Evolutionary conservation across 2,888 invertebrate genomes (phyloP).

Genomic region (Ophion ventricosus): DNA sequence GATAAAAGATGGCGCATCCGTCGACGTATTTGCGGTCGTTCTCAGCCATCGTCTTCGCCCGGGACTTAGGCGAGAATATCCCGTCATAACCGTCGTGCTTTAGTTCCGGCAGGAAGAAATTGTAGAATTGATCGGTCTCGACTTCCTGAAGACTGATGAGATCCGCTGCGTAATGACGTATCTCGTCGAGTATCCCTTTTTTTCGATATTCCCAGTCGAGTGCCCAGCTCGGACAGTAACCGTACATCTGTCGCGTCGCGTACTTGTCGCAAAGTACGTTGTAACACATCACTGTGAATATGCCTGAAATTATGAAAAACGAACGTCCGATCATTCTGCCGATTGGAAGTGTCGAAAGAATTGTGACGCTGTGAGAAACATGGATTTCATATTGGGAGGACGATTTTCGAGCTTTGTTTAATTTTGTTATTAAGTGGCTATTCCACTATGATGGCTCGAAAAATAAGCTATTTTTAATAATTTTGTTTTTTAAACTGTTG

Average conservation of each 20-base stretch:
- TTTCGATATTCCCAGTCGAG: constrained; percentile 99
- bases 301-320: constrained; percentile 86
- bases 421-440: too few relatives aligned
- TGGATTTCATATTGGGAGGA: not conserved
- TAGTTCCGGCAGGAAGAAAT: constrained; percentile 97
- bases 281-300: constrained; percentile 99
- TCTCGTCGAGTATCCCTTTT: constrained; percentile 98
- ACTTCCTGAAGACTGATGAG: constrained; percentile 99
- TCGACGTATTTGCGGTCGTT: constrained; percentile 98
- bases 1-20: constrained; percentile 99
- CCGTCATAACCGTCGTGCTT: constrained; percentile 96
- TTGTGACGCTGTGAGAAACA: not conserved
- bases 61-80: constrained; percentile 98
- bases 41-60: constrained; percentile 99
- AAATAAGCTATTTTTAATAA: too few relatives aligned
- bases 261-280: constrained; percentile 99
- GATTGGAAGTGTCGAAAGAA: not conserved
- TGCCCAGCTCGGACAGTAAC: constrained; percentile 99
- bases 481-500: too few relatives aligned
- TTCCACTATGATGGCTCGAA: too few relatives aligned
- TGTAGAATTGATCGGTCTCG: constrained; percentile 99
- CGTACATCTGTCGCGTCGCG: constrained; percentile 99
- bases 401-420: too few relatives aligned
- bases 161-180: constrained; percentile 97
- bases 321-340: not conserved